These are phyloP conservation scores for Epizoanthus fatuus DNA, from an alignment of 92 coral and sea anemone genomes.

Conservation along the genomic window DNA sequence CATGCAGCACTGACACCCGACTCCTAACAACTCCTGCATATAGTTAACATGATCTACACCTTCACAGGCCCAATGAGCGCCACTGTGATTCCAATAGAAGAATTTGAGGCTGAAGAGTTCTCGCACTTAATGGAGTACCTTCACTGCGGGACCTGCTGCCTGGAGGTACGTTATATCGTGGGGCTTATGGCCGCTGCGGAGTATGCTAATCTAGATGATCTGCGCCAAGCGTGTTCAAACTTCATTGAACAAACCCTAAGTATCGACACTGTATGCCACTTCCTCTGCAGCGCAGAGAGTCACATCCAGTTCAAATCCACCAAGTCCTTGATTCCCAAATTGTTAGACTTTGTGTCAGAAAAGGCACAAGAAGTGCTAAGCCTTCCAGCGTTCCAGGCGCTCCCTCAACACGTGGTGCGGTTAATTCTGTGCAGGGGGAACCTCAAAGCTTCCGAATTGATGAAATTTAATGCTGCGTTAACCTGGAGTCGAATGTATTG, in stretches of 20 bases:
- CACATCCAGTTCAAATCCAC: constrained; percentile 69
- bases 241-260: constrained; percentile 59
- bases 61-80: constrained; percentile 32
- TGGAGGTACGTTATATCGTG: constrained; percentile 66
- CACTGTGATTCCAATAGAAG: constrained; percentile 57
- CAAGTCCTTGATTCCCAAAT: constrained; percentile 68
- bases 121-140: constrained; percentile 73
- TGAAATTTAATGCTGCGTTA: constrained; percentile 67
- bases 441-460: constrained; percentile 65
- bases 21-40: background rate
- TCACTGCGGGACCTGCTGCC: constrained; percentile 64
- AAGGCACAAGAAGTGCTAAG: constrained; percentile 68
- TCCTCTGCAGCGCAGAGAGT: constrained; percentile 63
- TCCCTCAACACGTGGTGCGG: constrained; percentile 72
- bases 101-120: constrained; percentile 70
- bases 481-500: constrained; percentile 71
- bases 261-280: constrained; percentile 61
- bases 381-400: constrained; percentile 60
- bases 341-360: constrained; percentile 70
- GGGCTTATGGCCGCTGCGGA: constrained; percentile 74
- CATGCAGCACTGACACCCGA: too few relatives aligned
- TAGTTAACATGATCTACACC: background rate
- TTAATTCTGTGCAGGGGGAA: constrained; percentile 66
- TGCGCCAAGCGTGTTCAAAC: constrained; percentile 53
- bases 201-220: constrained; percentile 63